Conservation (phyloP, 2,888 invertebrate species). For the Athalia circularis region DNA sequence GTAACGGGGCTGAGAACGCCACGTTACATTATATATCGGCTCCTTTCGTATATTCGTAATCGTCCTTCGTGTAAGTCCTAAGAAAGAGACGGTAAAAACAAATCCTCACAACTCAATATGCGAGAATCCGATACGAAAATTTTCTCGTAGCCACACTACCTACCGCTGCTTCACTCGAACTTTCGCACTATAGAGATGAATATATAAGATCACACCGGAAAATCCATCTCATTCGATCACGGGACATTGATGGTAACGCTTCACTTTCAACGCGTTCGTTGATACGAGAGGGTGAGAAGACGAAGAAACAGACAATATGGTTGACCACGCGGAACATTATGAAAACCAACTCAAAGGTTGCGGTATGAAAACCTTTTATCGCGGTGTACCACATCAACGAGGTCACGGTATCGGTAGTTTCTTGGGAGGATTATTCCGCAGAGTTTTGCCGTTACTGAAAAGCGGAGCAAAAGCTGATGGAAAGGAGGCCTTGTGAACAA, state of each 20-base stretch:
- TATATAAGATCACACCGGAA: slow-evolving; percentile 8
- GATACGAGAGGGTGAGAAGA: background rate
- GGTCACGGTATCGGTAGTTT: slow-evolving; percentile 51
- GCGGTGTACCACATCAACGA: slow-evolving; percentile 45
- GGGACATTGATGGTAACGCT: slow-evolving; percentile 24
- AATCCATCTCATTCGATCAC: background rate
- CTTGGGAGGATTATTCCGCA: slow-evolving; percentile 50
- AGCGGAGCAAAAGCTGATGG: slow-evolving; percentile 20
- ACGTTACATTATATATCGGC: too few relatives aligned
- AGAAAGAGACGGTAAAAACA: too few relatives aligned
- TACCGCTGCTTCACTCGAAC: slow-evolving; percentile 50
- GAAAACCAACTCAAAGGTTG: slow-evolving; percentile 26
- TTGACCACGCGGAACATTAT: slow-evolving; percentile 24
- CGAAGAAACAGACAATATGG: background rate
- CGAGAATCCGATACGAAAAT: slow-evolving; percentile 24
- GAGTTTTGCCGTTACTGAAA: slow-evolving; percentile 40
- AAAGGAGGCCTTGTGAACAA: slow-evolving; percentile 21
- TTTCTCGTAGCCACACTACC: slow-evolving; percentile 51
- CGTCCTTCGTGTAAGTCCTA: too few relatives aligned
- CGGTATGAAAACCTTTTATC: slow-evolving; percentile 41
- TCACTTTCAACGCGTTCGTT: slow-evolving; percentile 9
- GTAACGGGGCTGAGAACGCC: too few relatives aligned
- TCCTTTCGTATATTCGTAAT: too few relatives aligned
- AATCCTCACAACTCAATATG: background rate
- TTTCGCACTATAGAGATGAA: slow-evolving; percentile 15